Evolutionary conservation across 2,888 invertebrate species (phyloP).

Genomic region (Dastarcus helophoroides): DNA sequence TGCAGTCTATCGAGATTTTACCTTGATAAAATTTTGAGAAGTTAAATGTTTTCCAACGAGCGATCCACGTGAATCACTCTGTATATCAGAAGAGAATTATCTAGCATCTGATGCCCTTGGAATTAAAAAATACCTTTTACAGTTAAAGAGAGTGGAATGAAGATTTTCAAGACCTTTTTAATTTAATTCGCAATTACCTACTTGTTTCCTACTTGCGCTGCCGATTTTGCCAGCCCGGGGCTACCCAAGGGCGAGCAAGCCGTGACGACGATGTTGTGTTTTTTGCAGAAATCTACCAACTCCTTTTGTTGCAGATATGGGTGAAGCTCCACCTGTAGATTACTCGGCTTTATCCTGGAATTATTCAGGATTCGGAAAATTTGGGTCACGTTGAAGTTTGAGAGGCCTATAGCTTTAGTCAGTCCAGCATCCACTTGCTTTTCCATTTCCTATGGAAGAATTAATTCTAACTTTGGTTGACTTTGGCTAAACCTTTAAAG

Average conservation of each 20-base stretch:
- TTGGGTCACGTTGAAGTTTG: constrained; percentile 70
- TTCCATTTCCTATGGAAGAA: constrained; percentile 56
- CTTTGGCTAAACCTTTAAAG: no score
- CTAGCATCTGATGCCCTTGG: no score
- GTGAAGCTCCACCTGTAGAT: constrained; percentile 64
- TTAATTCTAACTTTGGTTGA: no score
- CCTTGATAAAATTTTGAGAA: no score
- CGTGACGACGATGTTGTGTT: constrained; percentile 55
- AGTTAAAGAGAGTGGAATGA: no score
- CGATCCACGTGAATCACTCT: no score
- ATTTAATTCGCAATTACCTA: no score
- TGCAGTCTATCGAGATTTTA: no score
- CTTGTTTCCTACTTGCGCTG: constrained; percentile 39
- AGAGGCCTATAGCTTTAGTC: constrained; percentile 70
- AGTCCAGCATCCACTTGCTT: constrained; percentile 56
- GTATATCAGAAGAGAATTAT: no score
- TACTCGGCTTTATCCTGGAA: constrained; percentile 50
- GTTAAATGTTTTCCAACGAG: no score
- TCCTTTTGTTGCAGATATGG: constrained; percentile 63
- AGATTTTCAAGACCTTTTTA: no score
- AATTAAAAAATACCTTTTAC: no score
- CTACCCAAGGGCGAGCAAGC: constrained; percentile 74
- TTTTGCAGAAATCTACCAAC: constrained; percentile 49
- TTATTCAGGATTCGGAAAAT: constrained; percentile 51
- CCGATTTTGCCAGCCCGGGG: constrained; percentile 46